Evolutionary conservation across 2,797 vertebrate species (phyloP), one percentile per base, ranked within the genome.

Genomic region (Urosaurus nigricauda): DNA sequence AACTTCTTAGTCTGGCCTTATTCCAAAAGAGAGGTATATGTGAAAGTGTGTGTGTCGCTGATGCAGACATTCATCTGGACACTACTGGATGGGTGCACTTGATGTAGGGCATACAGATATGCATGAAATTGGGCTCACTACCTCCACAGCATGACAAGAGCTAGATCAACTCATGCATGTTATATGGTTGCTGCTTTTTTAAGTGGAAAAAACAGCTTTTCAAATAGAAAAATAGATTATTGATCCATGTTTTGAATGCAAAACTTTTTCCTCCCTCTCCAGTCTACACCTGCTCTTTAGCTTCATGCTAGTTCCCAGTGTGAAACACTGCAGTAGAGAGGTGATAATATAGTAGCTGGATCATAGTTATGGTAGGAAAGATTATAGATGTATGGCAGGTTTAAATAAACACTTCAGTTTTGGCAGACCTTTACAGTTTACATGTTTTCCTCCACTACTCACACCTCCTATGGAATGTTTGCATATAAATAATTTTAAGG

Each of bases 321-420:
- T 79, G 75, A 92, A 75, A 79, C 51, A 84, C 65, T 80, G 70
- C 87, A 75, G 68, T 75, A 87, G 51, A 87, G 56, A 83, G 78
- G 71, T 88, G 77, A 91, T 85, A n/a, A 92, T 87, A 88, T 0
- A 89, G 90, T 68, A 90, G 35, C 65, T 93, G 40, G 90, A 90
- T 65, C 85, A 83, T 53, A 86, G 80, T 53, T 89, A 87, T 86
- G 90, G 63, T 65, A 37, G 40, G 83, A 89, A 87, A 81, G 78
- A 91, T 89, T 89, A 91, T 53, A 89, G 35, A 60, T 91, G 91
- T 90, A 82, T 92, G 89, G 65, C 29, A 84, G 88, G 81, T 6
- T 92, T 93, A 92, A 87, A 83, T 58, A 93, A 92, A 84, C 87
- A 91, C 88, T 89, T 87, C 92, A 88, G 86, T 90, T 93, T 88